phyloP scores from a whole-genome alignment of 2,888 invertebrate species.

The Xanthorhoe spadicearia region DNA sequence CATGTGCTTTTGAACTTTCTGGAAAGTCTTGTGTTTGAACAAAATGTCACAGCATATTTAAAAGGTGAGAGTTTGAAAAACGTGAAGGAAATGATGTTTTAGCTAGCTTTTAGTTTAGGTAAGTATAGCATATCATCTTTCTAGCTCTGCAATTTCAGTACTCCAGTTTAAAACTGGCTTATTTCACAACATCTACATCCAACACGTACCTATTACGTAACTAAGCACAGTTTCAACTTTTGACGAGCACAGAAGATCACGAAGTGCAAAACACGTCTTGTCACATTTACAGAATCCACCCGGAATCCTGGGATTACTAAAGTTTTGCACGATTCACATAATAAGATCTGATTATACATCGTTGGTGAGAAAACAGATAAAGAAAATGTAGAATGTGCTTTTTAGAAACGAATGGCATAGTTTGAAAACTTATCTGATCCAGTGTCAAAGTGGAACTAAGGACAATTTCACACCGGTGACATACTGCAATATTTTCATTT shows the following conservation, averaged over 20 bases:
- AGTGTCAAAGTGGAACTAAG: too few species aligned
- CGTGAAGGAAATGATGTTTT: too few species aligned
- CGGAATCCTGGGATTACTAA: neutral
- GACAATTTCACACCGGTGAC: too few species aligned
- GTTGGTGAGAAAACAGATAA: too few species aligned
- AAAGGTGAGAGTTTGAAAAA: neutral
- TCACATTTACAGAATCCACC: neutral
- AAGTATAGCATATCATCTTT: too few species aligned
- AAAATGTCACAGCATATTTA: neutral
- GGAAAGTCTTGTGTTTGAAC: neutral
- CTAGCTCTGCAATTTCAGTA: too few species aligned
- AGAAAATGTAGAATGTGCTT: too few species aligned
- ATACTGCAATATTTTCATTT: too few species aligned
- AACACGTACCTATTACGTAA: neutral
- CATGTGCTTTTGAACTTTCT: constrained; percentile 1
- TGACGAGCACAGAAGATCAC: neutral
- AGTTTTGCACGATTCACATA: neutral
- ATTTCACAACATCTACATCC: neutral
- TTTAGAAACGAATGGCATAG: too few species aligned
- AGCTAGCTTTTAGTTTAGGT: too few species aligned
- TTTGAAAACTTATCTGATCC: too few species aligned
- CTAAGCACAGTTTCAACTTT: constrained; percentile 1
- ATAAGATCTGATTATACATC: neutral
- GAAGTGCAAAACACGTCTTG: neutral
- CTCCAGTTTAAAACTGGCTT: too few species aligned